phyloP scores from a whole-genome alignment of 2,797 vertebrate species.

The Lepilemur septentrionalis region DNA sequence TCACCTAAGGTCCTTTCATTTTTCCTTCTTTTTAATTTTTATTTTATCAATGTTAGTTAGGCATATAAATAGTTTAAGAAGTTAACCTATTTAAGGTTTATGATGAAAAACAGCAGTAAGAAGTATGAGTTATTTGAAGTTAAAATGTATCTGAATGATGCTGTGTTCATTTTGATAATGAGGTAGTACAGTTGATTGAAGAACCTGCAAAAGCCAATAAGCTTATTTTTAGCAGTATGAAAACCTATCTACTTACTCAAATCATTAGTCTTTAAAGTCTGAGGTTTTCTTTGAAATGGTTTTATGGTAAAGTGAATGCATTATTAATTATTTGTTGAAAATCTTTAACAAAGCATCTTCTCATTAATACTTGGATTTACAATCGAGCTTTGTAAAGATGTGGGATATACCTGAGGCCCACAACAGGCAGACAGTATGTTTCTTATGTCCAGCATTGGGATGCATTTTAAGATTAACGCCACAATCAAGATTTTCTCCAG shows the following conservation, averaged over 20 bases:
- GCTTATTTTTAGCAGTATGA: background rate
- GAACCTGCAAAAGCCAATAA: background rate
- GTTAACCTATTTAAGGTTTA: background rate
- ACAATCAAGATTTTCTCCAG: constrained; percentile 13
- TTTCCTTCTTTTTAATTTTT: background rate
- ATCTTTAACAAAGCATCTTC: background rate
- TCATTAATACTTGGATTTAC: background rate
- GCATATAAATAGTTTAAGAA: background rate
- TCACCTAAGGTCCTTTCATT: background rate
- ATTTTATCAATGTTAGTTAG: background rate
- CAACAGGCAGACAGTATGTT: background rate
- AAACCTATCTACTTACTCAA: background rate
- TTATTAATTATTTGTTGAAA: constrained; percentile 18
- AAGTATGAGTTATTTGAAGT: background rate
- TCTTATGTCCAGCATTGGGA: background rate
- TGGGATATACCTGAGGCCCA: rapidly evolving
- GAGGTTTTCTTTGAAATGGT: background rate
- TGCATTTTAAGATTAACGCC: background rate
- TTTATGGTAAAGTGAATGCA: constrained; percentile 12
- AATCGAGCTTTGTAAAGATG: background rate
- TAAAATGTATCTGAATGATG: background rate
- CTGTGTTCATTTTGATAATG: background rate
- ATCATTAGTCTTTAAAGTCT: background rate
- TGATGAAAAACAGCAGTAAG: background rate
- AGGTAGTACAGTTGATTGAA: background rate